Conservation (phyloP, 2,888 invertebrate species). For the Allolobophora icterica region DNA sequence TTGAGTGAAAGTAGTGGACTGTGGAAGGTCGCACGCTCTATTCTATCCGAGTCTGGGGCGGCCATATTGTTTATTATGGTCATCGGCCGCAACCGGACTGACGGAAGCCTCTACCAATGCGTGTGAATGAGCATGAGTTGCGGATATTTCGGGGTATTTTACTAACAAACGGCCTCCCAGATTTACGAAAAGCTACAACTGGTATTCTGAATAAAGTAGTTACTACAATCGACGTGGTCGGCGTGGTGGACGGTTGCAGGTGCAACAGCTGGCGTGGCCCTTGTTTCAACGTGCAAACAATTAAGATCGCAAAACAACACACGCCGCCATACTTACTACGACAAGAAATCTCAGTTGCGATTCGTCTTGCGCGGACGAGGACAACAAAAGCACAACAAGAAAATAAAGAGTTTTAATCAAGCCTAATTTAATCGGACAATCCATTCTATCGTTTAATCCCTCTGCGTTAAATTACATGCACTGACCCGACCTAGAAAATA, state of each 20-base stretch:
- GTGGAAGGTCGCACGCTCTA: too few species aligned
- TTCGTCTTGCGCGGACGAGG: neutral
- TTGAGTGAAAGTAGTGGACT: too few species aligned
- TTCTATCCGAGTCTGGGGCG: too few species aligned
- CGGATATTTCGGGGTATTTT: too few species aligned
- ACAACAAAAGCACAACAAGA: neutral
- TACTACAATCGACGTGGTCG: neutral
- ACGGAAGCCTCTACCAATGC: too few species aligned
- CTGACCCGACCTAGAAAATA: neutral
- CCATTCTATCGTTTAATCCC: neutral
- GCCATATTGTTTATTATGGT: too few species aligned
- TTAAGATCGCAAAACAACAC: neutral
- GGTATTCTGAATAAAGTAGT: too few species aligned
- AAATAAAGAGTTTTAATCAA: neutral
- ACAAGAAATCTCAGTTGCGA: conserved; percentile 7
- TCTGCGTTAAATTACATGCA: neutral
- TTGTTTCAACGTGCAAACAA: neutral
- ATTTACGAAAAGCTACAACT: too few species aligned
- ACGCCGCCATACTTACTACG: neutral
- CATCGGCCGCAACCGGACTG: too few species aligned
- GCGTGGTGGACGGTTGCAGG: neutral
- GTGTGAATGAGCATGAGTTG: too few species aligned
- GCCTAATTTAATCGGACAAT: neutral
- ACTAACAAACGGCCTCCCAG: too few species aligned
- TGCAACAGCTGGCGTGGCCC: neutral